Evolutionary conservation across 2,888 invertebrate species (phyloP), one percentile per base, ranked within the genome.

Genomic region (Parasteatoda lunata): DNA sequence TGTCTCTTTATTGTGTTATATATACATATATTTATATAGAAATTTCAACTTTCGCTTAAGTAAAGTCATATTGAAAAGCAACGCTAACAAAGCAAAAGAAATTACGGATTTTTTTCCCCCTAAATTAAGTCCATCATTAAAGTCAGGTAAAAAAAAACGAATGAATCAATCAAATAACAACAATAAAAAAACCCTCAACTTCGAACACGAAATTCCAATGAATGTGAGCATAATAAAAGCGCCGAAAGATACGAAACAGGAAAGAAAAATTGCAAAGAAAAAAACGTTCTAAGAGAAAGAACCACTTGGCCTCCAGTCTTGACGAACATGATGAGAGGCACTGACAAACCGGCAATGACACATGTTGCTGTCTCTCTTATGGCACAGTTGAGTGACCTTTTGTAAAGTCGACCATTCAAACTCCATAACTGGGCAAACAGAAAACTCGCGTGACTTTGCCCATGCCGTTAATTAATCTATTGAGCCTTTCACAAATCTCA

Each of bases 251-350:
- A 7, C 13, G 30, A 48, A 70, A 45, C 30, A 30, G 54, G 71
- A n/a, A 49, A 51, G 8, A 51, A 15, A 69, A 69, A 45, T 54
- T 9, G 68, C 9, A 72, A 72, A 30, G 52, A 15, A 54, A 47
- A 65, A 11, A n/a, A 51, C 48, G n/a, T 11, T 66, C 48, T 9
- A 77, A 68, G 15, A 66, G 49, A 77, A 30, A 30, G 30, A 30
- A 30, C 0, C 30, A 30, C 30, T 30, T 66, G 4, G 72, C 66
- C 80, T 65, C 51, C n/a, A 71, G 52, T 72, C 80, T 71, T 80
- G 72, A 66, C 80, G 80, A 80, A 80, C 72, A 79, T 79, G 78
- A 78, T 78, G 80, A 80, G 72, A 64, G 80, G 80, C 72, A 64
- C 59, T 71, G 79, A 79, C 79, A 75, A 51, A 71, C 78, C 47